Evolutionary conservation across 2,113 vertebrate genomes (phyloP).

Genomic region (Pterocles gutturalis): DNA sequence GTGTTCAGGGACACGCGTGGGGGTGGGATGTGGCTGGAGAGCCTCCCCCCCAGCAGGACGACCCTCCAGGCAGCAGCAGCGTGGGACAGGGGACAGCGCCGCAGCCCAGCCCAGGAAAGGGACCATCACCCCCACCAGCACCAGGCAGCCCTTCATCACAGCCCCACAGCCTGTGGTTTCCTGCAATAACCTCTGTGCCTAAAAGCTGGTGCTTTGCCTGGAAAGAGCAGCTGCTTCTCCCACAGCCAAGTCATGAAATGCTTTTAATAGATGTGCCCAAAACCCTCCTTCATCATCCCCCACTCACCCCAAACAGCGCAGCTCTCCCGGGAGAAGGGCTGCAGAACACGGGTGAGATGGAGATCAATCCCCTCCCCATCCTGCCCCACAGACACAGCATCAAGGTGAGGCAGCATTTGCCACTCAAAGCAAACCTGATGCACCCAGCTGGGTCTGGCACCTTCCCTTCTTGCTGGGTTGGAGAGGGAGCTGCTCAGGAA

Average conservation of each 20-base stretch:
- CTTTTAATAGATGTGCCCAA: fast-evolving
- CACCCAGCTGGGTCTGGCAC: fast-evolving
- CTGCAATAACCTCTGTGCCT: neutral
- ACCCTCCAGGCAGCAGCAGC: no score
- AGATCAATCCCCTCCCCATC: no score
- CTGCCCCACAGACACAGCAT: fast-evolving
- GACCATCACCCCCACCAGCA: neutral
- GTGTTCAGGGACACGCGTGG: fast-evolving
- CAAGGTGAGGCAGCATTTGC: neutral
- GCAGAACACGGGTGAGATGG: no score
- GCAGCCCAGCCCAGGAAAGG: neutral
- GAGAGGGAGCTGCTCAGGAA: fast-evolving
- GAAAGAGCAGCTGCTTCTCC: neutral
- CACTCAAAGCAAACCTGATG: fast-evolving
- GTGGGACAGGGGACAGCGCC: no score
- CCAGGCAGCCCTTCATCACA: neutral
- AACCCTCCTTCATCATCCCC: fast-evolving
- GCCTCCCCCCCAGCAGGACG: no score
- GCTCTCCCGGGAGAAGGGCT: neutral
- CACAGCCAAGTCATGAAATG: neutral
- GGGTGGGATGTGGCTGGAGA: neutral
- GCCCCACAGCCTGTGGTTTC: neutral
- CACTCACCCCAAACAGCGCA: fast-evolving
- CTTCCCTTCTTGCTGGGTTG: fast-evolving
- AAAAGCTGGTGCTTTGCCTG: neutral